Conservation (phyloP, 2,888 invertebrate genomes). For the Coelinius sp. region DNA sequence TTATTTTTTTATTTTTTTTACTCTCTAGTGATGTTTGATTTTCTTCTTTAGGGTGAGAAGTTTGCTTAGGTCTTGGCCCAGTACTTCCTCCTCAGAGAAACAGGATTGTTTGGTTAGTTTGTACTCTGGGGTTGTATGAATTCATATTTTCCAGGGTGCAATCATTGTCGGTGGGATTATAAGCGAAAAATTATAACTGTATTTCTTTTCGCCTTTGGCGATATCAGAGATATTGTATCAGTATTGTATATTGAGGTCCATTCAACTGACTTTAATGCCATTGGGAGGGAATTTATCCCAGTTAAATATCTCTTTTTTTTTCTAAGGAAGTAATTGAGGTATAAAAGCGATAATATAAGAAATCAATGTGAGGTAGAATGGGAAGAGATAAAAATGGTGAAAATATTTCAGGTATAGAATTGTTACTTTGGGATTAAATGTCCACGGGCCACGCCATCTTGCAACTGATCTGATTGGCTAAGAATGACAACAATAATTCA, state of each 20-base stretch:
- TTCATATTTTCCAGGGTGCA: background rate
- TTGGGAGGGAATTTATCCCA: background rate
- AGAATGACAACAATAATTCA: conserved; percentile 33
- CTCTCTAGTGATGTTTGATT: conserved; percentile 6
- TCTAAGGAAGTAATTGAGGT: background rate
- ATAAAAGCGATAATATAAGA: background rate
- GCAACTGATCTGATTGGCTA: conserved; percentile 26
- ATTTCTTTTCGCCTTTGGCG: conserved; percentile 41
- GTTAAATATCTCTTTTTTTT: background rate
- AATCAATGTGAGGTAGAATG: background rate
- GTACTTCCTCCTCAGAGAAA: conserved; percentile 33
- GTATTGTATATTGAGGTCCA: conserved; percentile 27
- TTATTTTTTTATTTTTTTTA: conserved; percentile 1
- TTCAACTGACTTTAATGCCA: background rate
- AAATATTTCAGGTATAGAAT: background rate
- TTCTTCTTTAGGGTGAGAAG: conserved; percentile 31
- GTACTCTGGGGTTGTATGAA: background rate
- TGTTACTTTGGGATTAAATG: conserved; percentile 40
- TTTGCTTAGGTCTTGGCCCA: conserved; percentile 48
- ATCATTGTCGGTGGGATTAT: conserved; percentile 43
- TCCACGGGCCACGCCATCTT: conserved; percentile 41
- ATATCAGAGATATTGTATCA: conserved; percentile 23
- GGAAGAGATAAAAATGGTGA: background rate
- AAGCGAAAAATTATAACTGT: conserved; percentile 52
- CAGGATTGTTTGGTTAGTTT: conserved; percentile 28